Base-by-base conservation (phyloP, 2,797 vertebrate species). In the Tragelaphus oryx region DNA sequence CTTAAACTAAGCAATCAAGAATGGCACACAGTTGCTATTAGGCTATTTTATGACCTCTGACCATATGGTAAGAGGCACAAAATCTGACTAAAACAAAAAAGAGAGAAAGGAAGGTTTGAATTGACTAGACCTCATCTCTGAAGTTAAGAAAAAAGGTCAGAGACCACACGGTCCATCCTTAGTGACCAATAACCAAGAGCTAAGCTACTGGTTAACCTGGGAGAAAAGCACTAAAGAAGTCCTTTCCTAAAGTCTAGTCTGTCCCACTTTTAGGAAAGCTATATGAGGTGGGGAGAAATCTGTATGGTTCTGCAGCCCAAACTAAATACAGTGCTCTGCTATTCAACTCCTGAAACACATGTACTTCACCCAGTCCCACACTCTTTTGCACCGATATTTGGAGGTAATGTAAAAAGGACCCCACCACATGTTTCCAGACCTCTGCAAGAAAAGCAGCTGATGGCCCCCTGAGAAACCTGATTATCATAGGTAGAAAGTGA, bases 381-480 rank as follows among this genome's bases (percentile, higher is more conserved):
- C 22, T 60, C 41, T 80, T 60, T 9, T 17, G 44, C 28, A 62
- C 48, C 2, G 12, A 8, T 26, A 80, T 76, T 52, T 95, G 54
- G 48, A 95, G 80, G 60, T 87, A 96, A 93, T 11, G 11, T 48
- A 78, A 68, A 95, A 93, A 93, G 54, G 68, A 75, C 78, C 44
- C 75, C 52, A 52, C 62, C 83, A 93, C 76, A 44, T 30, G 41
- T 59, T 84, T 94, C 48, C 91, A 95, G 62, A 81, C 55, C 46
- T 91, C 91, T 96, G 84, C 94, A 91, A 95, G 48, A 78, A 94
- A 92, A 98, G 68, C 62, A 87, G 79, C 26, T n/a, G 87, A 62
- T 65, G 78, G 48, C 52, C 93, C 94, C 94, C 74, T 78, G 95
- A 96, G 94, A 92, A 96, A 89, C 79, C 84, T 85, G 78, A 91